Base-by-base conservation (phyloP, 1,140 invertebrate species). In the Streblospio benedicti region DNA sequence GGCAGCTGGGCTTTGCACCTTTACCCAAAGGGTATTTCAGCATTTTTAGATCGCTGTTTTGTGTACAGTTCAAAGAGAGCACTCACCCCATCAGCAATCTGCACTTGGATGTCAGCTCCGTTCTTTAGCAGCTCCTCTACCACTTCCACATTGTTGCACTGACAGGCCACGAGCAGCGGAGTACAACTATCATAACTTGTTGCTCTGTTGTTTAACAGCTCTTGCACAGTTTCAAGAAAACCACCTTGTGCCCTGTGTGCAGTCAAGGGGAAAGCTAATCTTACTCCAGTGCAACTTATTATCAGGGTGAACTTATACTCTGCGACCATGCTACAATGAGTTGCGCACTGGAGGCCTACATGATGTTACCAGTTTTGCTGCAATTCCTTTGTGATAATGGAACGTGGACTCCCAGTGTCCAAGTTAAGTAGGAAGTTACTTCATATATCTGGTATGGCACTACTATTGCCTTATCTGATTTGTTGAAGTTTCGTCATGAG, bases 221-320 rank as follows among this genome's bases (percentile, higher is more conserved):
- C 75, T 49, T 81, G 76, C 4, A 88, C 87, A 35, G 92, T 85
- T 68, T 94, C 89, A 59, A 89, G 76, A 77, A 86, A 91, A 2
- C 91, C 92, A 61, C 87, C 87, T 77, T 95, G 92, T 6, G 90
- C n/a, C n/a, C n/a, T n/a, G n/a, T n/a, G n/a, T n/a, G n/a, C n/a
- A n/a, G n/a, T n/a, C n/a, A n/a, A n/a, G n/a, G n/a, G n/a, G n/a
- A n/a, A n/a, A n/a, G n/a, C n/a, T n/a, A n/a, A n/a, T n/a, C n/a
- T n/a, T n/a, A n/a, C n/a, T n/a, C n/a, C n/a, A n/a, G n/a, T n/a
- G n/a, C n/a, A n/a, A n/a, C n/a, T n/a, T n/a, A n/a, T n/a, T n/a
- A n/a, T n/a, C n/a, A n/a, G n/a, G n/a, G n/a, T n/a, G n/a, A n/a
- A n/a, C n/a, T n/a, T n/a, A n/a, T n/a, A n/a, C n/a, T n/a, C n/a